These are phyloP conservation scores for Protonemura montana DNA, from an alignment of 2,888 invertebrate genomes.

Conservation along the genomic window DNA sequence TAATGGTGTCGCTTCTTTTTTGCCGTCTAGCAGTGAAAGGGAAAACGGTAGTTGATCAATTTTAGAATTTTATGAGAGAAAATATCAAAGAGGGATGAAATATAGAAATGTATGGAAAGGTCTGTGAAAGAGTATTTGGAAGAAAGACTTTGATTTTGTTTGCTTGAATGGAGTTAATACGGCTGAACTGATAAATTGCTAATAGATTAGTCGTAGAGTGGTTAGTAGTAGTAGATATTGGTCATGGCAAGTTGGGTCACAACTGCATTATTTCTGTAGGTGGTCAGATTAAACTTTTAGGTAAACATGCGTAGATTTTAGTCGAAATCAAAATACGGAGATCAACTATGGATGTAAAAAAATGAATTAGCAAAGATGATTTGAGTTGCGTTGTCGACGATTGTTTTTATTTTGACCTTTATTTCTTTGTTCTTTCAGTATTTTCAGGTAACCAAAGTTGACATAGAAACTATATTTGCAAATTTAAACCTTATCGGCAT, in stretches of 20 bases:
- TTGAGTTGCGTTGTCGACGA: no score
- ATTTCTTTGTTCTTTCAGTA: no score
- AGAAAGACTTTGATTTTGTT: neutral
- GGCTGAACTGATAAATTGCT: neutral
- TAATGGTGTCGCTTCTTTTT: neutral
- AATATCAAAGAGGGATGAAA: neutral
- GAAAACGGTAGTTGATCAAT: neutral
- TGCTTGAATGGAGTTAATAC: neutral
- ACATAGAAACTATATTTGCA: no score
- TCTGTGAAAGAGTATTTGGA: neutral
- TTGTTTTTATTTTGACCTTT: no score
- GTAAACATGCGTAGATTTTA: no score
- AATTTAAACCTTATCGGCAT: no score
- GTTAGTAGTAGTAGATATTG: neutral
- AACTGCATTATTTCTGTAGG: no score
- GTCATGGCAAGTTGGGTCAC: neutral
- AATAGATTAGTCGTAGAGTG: neutral
- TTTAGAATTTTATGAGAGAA: neutral
- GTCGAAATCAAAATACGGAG: no score
- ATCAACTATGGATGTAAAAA: no score
- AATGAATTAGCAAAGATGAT: no score
- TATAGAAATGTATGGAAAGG: neutral
- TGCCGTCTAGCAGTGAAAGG: neutral
- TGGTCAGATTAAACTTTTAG: no score
- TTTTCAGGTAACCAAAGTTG: no score